Conservation (phyloP, 2,888 invertebrate species). For the Yponomeuta sedellus region DNA sequence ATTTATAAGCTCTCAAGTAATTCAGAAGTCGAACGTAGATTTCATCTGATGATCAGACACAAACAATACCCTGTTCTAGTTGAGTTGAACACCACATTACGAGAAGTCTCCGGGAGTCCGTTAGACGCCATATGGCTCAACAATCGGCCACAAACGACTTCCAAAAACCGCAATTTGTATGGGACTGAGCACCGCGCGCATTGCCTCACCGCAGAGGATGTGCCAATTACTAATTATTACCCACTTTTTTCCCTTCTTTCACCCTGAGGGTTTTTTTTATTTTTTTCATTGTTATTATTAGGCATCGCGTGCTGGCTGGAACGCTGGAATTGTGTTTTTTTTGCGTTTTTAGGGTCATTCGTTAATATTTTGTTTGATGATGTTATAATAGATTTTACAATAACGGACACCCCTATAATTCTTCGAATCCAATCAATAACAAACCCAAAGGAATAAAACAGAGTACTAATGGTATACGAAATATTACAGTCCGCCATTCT, state of each 20-base stretch:
- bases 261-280: neutral
- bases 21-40: no score
- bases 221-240: constrained; percentile 16
- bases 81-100: neutral
- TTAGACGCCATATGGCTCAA: constrained; percentile 14
- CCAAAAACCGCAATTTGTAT: constrained; percentile 15
- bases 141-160: constrained; percentile 7
- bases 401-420: neutral
- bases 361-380: neutral
- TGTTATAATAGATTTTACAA: neutral
- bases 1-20: no score
- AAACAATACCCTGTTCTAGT: no score
- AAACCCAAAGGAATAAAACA: no score
- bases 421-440: neutral
- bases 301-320: constrained; percentile 9
- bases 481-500: no score
- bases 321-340: neutral
- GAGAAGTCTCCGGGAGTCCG: neutral
- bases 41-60: no score
- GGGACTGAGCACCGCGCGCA: constrained; percentile 1
- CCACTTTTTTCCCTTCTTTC: neutral
- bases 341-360: neutral
- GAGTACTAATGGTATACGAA: no score
- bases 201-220: constrained; percentile 16
- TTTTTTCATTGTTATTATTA: constrained; percentile 8